Base-by-base conservation (phyloP, 2,888 invertebrate genomes). In the Agrochola circellaris region DNA sequence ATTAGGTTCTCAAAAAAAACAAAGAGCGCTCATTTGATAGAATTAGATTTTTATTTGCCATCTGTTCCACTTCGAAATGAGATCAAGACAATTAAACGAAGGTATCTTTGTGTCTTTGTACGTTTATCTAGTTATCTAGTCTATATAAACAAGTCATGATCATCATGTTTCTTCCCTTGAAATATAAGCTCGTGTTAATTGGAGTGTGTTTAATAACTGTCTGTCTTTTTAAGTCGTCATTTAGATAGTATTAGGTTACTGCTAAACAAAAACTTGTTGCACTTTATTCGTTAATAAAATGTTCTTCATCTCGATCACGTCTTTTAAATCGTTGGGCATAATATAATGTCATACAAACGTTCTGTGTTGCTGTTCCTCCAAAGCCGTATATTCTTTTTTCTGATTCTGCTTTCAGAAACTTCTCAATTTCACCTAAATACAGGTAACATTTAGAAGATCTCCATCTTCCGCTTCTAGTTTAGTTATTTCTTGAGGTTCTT, bases 31-130 rank as follows among this genome's bases (percentile, higher is more conserved):
- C 51, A 72, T 69, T 83, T 30, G 62, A 54, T 62, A 13, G 62
- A 76, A 75, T 81, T 71, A 83, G 42, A 48, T 38, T 71, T 73
- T 81, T 83, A 66, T 83, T 72, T 62, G 34, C 64, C 68, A 65
- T 38, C 34, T 71, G 83, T 26, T 64, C 71, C 20, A 83, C 62
- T 79, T 79, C 20, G 56, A 56, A 82, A 61, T 72, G 62, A 72
- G 83, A 68, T 48, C 83, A 79, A 66, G 42, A 68, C 58, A 75
- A 83, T 65, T 61, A 68, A 56, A 79, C 54, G 61, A 62, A 81
- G 79, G 74, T 74, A 82, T 45, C 45, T 48, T 17, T 48, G 48
- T 51, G 7, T 83, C 75, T 83, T 58, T 58, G 65, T 56, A 45
- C 60, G 17, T 61, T 74, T 62, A 69, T 51, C 51, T 51, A 48